These are phyloP conservation scores for Danio albolineatus DNA, from an alignment of 2,797 vertebrate species.

Conservation along the genomic window DNA sequence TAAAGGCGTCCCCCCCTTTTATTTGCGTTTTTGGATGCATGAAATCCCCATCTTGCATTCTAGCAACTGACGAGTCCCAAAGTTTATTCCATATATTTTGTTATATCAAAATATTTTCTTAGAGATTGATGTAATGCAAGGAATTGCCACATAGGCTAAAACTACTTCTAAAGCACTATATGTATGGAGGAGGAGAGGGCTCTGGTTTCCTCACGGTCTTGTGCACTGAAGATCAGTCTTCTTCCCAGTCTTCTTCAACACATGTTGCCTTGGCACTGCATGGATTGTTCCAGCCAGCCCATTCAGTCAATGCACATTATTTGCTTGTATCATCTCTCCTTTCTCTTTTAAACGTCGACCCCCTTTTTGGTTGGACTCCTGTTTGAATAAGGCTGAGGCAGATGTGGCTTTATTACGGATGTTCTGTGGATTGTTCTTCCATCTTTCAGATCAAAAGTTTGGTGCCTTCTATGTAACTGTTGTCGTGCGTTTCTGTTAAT, in stretches of 20 bases:
- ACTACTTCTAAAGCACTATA: slow-evolving; percentile 61
- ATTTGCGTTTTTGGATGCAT: slow-evolving; percentile 43
- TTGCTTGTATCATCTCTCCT: slow-evolving; percentile 44
- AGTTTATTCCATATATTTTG: slow-evolving; percentile 67
- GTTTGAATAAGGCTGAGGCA: slow-evolving; percentile 30
- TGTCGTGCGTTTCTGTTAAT: slow-evolving; percentile 7
- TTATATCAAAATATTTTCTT: slow-evolving; percentile 66
- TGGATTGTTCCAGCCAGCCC: slow-evolving; percentile 55
- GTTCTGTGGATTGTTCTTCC: slow-evolving; percentile 51
- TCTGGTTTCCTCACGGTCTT: slow-evolving; percentile 53
- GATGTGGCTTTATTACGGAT: slow-evolving; percentile 44
- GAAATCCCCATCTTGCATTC: slow-evolving; percentile 52
- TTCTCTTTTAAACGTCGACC: not conserved
- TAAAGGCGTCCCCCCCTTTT: slow-evolving; percentile 50
- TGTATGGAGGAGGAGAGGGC: slow-evolving; percentile 52
- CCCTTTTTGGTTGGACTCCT: not conserved
- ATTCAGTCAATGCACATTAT: slow-evolving; percentile 54
- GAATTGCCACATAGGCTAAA: slow-evolving; percentile 58
- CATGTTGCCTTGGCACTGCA: slow-evolving; percentile 65
- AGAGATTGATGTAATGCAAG: slow-evolving; percentile 56
- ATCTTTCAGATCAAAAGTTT: slow-evolving; percentile 64
- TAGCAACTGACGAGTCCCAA: slow-evolving; percentile 54
- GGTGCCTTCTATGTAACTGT: slow-evolving; percentile 76
- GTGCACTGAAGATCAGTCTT: slow-evolving; percentile 65
- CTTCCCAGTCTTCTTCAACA: slow-evolving; percentile 63